Percentiles rank a stretch among this genome's conserved stretches.
These are phyloP conservation scores for Archivesica marissinica DNA, from an alignment of 1,140 invertebrate genomes.

Conservation along the genomic window DNA sequence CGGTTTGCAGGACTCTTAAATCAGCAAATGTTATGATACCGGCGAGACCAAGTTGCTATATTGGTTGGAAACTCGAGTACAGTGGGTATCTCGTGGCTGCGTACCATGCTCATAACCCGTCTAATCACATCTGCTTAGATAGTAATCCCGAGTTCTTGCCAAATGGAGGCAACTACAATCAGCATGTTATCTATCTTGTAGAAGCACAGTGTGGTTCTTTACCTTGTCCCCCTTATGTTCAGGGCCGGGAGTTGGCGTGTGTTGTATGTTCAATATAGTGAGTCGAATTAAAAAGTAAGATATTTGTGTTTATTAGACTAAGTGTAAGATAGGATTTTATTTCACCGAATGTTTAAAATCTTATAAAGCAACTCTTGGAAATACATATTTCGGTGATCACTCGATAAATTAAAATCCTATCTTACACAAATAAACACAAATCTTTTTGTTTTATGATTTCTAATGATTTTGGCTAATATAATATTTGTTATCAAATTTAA, in stretches of 20 bases:
- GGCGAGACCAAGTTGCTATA: conserved; percentile 45
- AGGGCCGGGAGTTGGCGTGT: conserved; percentile 63
- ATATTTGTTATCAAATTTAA: no score
- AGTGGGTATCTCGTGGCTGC: conserved; percentile 64
- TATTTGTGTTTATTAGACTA: neutral
- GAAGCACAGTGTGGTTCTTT: conserved; percentile 58
- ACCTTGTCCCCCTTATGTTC: conserved; percentile 62
- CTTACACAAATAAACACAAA: no score
- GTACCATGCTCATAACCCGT: neutral
- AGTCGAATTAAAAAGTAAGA: neutral
- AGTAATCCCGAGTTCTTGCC: conserved; percentile 45
- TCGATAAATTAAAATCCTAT: no score
- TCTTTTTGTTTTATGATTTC: no score
- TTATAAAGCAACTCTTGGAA: no score
- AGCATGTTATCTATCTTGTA: conserved; percentile 58
- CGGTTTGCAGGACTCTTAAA: conserved; percentile 26
- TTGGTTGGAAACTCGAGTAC: conserved; percentile 64
- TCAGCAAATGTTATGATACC: conserved; percentile 52
- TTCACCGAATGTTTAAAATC: no score
- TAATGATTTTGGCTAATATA: no score
- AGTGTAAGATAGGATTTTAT: no score
- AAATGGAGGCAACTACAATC: conserved; percentile 46
- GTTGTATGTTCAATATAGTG: conserved; percentile 66
- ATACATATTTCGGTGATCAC: no score
- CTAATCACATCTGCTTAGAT: conserved; percentile 67